phyloP scores from a whole-genome alignment of 2,797 vertebrate species.

The Fratercula arctica region DNA sequence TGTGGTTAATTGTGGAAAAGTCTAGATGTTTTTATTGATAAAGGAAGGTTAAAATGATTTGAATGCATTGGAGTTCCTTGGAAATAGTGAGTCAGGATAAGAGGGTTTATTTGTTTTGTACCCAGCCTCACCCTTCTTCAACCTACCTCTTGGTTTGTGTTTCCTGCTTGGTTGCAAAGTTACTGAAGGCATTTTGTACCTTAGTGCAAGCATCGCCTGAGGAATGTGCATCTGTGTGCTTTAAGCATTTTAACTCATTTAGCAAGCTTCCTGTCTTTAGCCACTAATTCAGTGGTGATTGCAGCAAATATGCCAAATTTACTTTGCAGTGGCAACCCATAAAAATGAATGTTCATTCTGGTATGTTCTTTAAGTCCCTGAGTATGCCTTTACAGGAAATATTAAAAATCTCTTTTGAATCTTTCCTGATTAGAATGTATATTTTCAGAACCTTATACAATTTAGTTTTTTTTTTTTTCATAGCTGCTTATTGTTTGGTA shows the following conservation, averaged over 20 bases:
- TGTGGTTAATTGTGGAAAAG: not conserved
- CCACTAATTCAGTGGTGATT: not conserved
- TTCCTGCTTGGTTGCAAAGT: not conserved
- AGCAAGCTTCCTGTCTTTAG: not conserved
- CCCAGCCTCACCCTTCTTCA: slow-evolving; percentile 16
- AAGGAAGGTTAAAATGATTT: not conserved
- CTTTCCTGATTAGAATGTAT: not conserved
- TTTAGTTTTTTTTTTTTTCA: not conserved
- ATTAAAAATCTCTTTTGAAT: not conserved
- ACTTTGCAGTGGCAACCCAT: not conserved
- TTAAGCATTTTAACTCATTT: not conserved
- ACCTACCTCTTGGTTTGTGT: not conserved
- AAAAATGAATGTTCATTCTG: not conserved
- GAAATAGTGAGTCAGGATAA: slow-evolving; percentile 37
- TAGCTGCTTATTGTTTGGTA: not conserved
- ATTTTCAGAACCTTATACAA: not conserved
- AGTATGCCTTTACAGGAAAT: not conserved
- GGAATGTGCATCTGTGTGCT: not conserved
- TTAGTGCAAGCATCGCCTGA: accelerated
- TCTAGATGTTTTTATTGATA: slow-evolving; percentile 8
- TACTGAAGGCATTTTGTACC: not conserved
- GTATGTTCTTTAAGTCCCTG: not conserved
- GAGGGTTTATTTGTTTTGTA: not conserved
- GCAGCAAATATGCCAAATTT: not conserved
- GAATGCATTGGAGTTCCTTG: not conserved